Evolutionary conservation across 2,113 vertebrate species (phyloP).

Genomic region (Cygnus atratus): DNA sequence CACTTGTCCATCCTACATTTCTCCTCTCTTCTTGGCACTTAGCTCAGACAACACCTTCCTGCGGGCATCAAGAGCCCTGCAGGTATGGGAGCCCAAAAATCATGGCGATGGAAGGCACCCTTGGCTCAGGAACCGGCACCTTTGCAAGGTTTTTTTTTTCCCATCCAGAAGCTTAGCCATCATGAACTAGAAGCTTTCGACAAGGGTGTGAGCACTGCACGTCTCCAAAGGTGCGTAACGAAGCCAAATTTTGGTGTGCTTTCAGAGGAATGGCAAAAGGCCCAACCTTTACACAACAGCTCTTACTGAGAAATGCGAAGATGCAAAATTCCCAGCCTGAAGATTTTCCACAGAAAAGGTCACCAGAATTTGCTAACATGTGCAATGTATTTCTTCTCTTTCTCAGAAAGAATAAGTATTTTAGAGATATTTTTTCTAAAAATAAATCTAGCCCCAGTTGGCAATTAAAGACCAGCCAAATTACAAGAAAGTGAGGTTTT

Average conservation of each 20-base stretch:
- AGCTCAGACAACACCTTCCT: neutral
- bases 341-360: neutral
- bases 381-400: neutral
- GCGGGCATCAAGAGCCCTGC: neutral
- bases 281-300: neutral
- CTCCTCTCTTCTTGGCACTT: neutral
- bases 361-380: neutral
- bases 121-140: neutral
- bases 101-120: accelerated
- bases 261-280: neutral
- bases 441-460: neutral
- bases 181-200: neutral
- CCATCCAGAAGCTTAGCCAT: neutral
- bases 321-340: neutral
- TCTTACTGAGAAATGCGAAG: neutral
- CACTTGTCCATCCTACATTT: neutral
- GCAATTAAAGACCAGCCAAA: neutral
- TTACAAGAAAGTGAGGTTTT: neutral
- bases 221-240: neutral
- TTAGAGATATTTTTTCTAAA: neutral
- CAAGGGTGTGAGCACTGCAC: accelerated
- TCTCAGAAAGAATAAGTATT: neutral
- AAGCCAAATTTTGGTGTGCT: neutral
- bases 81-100: neutral
- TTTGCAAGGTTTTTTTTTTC: too few relatives aligned